Evolutionary conservation across 1,140 invertebrate species (phyloP).

Genomic region (Philotrypesis tridentata): DNA sequence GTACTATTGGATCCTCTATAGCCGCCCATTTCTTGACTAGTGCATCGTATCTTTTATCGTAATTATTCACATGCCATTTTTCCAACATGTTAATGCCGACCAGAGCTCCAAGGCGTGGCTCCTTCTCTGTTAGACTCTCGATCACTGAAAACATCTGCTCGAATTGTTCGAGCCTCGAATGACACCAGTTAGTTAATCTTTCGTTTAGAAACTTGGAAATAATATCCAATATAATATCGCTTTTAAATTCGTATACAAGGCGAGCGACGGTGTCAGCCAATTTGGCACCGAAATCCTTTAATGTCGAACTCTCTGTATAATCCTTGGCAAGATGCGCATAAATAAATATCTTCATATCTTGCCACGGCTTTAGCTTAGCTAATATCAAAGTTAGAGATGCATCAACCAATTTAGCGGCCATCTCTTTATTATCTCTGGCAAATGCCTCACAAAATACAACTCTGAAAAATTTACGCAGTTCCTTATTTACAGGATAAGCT

Average conservation of each 20-base stretch:
- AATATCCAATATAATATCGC: constrained; percentile 8
- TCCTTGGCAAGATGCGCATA: neutral
- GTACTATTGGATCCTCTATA: neutral
- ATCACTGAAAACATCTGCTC: neutral
- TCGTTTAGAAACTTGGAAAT: neutral
- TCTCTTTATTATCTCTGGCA: neutral
- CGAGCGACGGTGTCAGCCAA: neutral
- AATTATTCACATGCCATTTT: neutral
- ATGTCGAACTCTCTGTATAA: neutral
- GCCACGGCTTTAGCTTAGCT: neutral
- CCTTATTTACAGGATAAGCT: neutral
- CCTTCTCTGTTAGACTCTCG: neutral
- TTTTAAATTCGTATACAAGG: neutral
- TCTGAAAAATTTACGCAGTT: neutral
- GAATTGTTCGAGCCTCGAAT: neutral
- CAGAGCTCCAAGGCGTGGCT: neutral
- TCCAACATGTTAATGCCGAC: constrained; percentile 15
- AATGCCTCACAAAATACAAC: neutral
- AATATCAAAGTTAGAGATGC: neutral
- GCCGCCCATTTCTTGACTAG: neutral
- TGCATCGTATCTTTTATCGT: constrained; percentile 11
- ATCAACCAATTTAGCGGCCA: neutral
- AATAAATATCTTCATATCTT: neutral
- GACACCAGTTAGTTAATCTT: neutral
- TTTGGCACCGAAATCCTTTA: constrained; percentile 22